phyloP scores from a whole-genome alignment of 2,797 vertebrate genomes.

The Urocyon cinereoargenteus region DNA sequence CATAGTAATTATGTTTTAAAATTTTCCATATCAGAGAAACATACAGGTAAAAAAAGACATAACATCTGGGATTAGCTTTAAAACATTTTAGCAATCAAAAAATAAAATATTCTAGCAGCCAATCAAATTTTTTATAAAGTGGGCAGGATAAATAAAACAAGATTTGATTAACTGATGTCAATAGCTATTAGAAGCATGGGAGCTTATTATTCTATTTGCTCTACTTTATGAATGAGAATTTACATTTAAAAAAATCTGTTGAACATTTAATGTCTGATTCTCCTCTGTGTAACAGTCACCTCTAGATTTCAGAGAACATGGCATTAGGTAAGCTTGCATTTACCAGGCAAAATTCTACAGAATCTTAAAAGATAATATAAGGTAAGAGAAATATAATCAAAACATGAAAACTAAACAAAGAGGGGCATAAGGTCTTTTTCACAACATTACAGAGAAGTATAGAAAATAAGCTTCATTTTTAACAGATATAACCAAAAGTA shows the following conservation, averaged over 20 bases:
- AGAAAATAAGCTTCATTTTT: conserved; percentile 12
- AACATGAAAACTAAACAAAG: background rate
- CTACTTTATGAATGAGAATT: background rate
- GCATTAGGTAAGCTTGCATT: background rate
- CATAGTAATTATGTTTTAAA: background rate
- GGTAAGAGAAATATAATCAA: background rate
- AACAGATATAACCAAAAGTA: background rate
- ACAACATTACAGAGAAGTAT: background rate
- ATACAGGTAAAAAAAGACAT: background rate
- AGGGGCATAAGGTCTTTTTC: background rate
- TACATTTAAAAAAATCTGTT: background rate
- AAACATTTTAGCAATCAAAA: background rate
- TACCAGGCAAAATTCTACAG: background rate
- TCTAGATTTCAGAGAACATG: background rate
- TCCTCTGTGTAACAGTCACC: background rate
- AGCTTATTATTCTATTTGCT: background rate
- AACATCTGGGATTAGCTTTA: background rate
- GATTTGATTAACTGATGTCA: background rate
- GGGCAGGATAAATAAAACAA: background rate
- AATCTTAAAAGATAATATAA: conserved; percentile 4
- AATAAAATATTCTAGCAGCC: background rate
- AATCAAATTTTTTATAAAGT: background rate
- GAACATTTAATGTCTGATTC: background rate
- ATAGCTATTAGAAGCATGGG: background rate
- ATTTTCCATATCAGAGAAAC: background rate